Percentiles rank a stretch among this genome's conserved stretches.
phyloP scores from a whole-genome alignment of 2,888 invertebrate genomes.

The Drosophila merina region DNA sequence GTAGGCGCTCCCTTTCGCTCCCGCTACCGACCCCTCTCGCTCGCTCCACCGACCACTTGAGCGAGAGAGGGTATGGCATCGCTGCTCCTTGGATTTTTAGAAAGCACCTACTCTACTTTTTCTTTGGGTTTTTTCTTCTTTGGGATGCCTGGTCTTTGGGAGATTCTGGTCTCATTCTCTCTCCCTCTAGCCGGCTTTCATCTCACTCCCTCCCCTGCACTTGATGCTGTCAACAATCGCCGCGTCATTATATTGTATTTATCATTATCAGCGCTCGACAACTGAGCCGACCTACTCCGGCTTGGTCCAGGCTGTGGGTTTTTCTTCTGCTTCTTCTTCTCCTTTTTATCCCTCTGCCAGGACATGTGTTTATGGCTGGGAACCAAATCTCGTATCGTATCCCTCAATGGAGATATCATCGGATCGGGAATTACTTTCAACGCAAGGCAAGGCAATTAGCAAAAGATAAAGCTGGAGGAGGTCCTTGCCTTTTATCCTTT shows the following conservation, averaged over 20 bases:
- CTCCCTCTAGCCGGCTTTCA: neutral
- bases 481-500: neutral
- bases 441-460: neutral
- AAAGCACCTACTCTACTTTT: neutral
- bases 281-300: conserved; percentile 9
- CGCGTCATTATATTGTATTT: conserved; percentile 76
- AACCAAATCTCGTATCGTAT: neutral
- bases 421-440: conserved; percentile 2
- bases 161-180: neutral
- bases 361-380: conserved; percentile 2
- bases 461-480: neutral
- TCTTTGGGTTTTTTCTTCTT: neutral
- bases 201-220: conserved; percentile 49
- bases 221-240: conserved; percentile 76
- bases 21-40: conserved; percentile 12
- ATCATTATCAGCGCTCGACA: conserved; percentile 66
- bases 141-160: neutral
- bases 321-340: too few species aligned
- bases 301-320: too few species aligned
- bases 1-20: conserved; percentile 13
- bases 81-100: neutral
- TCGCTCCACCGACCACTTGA: conserved; percentile 60
- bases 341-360: neutral
- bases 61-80: conserved; percentile 24
- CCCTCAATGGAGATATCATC: conserved; percentile 7